Base-by-base conservation (phyloP, 1,140 invertebrate genomes). In the Drosophila equinoxialis region DNA sequence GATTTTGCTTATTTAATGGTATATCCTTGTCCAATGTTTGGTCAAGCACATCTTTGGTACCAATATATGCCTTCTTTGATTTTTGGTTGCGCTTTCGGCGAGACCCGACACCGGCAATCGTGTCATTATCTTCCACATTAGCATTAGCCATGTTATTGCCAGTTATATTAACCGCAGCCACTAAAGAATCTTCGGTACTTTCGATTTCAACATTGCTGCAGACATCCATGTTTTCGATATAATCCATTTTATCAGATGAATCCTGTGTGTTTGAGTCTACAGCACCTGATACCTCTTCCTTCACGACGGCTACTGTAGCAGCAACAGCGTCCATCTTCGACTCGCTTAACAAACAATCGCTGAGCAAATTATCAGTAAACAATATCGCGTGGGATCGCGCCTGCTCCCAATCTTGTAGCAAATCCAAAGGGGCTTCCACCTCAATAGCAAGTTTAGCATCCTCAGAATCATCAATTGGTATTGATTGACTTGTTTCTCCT, bases 1-100 rank as follows among this genome's bases (percentile, higher is more conserved):
- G 92, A 83, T 95, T 95, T 67, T 92, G 92, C 57, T 90, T 91
- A 10, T 90, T 90, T 0, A 85, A 62, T 6, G 90, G 77, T 39
- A 90, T 87, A 62, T 91, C 77, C 57, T 85, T 91, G 23, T 86
- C 87, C 55, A 90, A 41, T 6, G 90, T 91, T 23, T 91, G 90
- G 74, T 90, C 85, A 8, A 91, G 64, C 0, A 90, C 81, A 71
- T 91, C 90, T 60, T 91, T 91, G 1, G 90, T 91, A 8, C 81
- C 84, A 17, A 89, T 85, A 42, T 91, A 91, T 2, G 77, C 63
- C 61, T 91, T 91, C 23, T 77, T 90, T 6, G 69, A 71, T 10
- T 87, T 91, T 51, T 75, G 68, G 11, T 65, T 74, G 23, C 79
- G 84, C 7, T 74, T 84, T 11, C 74, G 65, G 0, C 80, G 79